Evolutionary conservation across 2,888 invertebrate genomes (phyloP), one percentile per base, ranked within the genome.

Genomic region (Tachina lurida): DNA sequence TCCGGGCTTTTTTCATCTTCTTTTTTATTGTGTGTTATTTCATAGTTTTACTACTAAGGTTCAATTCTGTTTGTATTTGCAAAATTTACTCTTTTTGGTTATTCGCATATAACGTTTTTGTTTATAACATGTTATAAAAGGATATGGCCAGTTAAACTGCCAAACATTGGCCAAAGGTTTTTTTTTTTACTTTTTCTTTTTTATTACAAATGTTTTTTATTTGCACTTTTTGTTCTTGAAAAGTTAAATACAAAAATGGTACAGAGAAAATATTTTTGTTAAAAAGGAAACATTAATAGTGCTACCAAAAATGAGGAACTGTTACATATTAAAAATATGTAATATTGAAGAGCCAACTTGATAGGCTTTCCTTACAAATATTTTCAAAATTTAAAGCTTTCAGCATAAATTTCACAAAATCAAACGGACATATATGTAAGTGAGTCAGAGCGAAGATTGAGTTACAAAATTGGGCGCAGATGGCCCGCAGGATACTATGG

Each of bases 101-200:
- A 31, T 19, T 39, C 31, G 47, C n/a, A 76, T 65, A 45, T 63
- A 52, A 85, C 22, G 58, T 78, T 85, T 76, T 81, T 79, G 62
- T 86, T 83, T 80, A 75, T 79, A 65, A 60, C 82, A 60, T 79
- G 75, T 65, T 78, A 79, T 75, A 83, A 78, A 79, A 75, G 47
- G 65, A 82, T 71, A 86, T 79, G 78, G 67, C 79, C 75, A 86
- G 79, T 83, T 86, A 85, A 78, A 85, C 75, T 86, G 79, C 75
- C 86, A 83, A 86, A 83, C 70, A 86, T 86, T 86, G 75, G 52
- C 73, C 54, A 67, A 73, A 76, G 31, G n/a, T n/a, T 67, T 68
- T 15, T 58, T 60, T 7, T 13, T 60, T 58, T 77, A 62, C 62
- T 15, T 58, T 60, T 7, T 10, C 52, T 58, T 77, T 49, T 71